Percentiles rank a stretch among this genome's conserved stretches.
Evolutionary conservation across 2,888 invertebrate species (phyloP).

Genomic region (Helicoverpa assulta): DNA sequence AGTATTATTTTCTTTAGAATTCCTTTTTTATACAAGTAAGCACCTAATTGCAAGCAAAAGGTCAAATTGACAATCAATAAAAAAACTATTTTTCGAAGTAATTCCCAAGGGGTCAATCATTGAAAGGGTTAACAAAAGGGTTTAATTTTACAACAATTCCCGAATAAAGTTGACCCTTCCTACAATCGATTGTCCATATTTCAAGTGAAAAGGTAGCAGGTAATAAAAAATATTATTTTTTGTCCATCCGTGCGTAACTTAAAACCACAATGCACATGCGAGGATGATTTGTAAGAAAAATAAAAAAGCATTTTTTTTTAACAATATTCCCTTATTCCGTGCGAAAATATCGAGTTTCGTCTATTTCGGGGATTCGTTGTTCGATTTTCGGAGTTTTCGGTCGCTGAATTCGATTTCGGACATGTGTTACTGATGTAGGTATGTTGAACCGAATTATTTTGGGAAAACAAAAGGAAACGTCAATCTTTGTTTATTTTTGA

Average conservation of each 20-base stretch:
- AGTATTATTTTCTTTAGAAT: slow-evolving; percentile 10
- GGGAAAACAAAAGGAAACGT: slow-evolving; percentile 75
- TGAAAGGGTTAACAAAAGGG: slow-evolving; percentile 77
- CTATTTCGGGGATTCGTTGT: slow-evolving; percentile 60
- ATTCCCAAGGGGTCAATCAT: slow-evolving; percentile 66
- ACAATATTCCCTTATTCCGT: slow-evolving; percentile 85
- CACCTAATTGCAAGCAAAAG: slow-evolving; percentile 39
- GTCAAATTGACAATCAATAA: slow-evolving; percentile 57
- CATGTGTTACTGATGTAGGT: slow-evolving; percentile 83
- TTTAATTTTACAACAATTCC: slow-evolving; percentile 71
- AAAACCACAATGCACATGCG: slow-evolving; percentile 85
- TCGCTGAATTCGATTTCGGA: slow-evolving; percentile 76
- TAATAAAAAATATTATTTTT: slow-evolving; percentile 74
- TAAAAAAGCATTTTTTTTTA: slow-evolving; percentile 73
- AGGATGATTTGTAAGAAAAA: slow-evolving; percentile 83
- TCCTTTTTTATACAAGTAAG: neutral
- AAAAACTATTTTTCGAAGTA: slow-evolving; percentile 24
- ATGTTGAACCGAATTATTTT: slow-evolving; percentile 64
- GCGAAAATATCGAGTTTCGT: slow-evolving; percentile 87
- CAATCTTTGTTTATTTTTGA: slow-evolving; percentile 68
- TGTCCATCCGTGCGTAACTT: slow-evolving; percentile 76
- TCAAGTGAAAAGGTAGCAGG: slow-evolving; percentile 75
- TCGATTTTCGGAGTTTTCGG: slow-evolving; percentile 74
- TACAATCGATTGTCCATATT: slow-evolving; percentile 79
- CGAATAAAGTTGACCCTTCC: slow-evolving; percentile 83